phyloP scores from a whole-genome alignment of 1,140 invertebrate species.

The Drosophila simulans region DNA sequence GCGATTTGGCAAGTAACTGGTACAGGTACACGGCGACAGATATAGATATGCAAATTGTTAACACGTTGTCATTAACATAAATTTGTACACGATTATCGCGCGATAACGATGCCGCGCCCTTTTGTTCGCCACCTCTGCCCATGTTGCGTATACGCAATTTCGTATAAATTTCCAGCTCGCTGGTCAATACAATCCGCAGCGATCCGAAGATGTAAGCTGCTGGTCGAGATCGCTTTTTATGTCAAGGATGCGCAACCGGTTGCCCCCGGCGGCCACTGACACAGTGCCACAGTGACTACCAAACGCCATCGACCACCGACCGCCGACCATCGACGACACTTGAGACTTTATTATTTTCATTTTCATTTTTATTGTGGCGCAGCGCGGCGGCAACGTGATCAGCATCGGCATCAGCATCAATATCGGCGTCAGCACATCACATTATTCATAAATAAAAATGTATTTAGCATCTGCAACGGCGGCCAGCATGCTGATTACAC shows the following conservation, averaged over 20 bases:
- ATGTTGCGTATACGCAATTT: slow-evolving; percentile 68
- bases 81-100: slow-evolving; percentile 60
- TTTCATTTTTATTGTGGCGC: slow-evolving; percentile 72
- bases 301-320: slow-evolving; percentile 24
- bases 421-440: slow-evolving; percentile 44
- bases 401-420: slow-evolving; percentile 46
- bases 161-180: slow-evolving; percentile 62
- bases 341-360: slow-evolving; percentile 78
- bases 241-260: slow-evolving; percentile 84
- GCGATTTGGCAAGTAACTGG: slow-evolving; percentile 32
- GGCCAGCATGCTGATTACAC: slow-evolving; percentile 78
- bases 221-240: slow-evolving; percentile 70
- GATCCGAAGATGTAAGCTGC: slow-evolving; percentile 71
- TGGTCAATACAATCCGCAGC: not conserved
- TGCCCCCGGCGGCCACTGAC: slow-evolving; percentile 77
- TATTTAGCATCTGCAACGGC: slow-evolving; percentile 75
- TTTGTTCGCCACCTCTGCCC: slow-evolving; percentile 28
- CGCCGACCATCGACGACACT: slow-evolving; percentile 56
- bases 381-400: slow-evolving; percentile 66
- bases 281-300: slow-evolving; percentile 71
- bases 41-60: slow-evolving; percentile 58
- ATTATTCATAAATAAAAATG: slow-evolving; percentile 80
- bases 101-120: slow-evolving; percentile 51
- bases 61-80: slow-evolving; percentile 63
- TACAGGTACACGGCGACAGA: not conserved